Evolutionary conservation across 1,140 invertebrate species (phyloP).

Genomic region (Drosophila arizonae): DNA sequence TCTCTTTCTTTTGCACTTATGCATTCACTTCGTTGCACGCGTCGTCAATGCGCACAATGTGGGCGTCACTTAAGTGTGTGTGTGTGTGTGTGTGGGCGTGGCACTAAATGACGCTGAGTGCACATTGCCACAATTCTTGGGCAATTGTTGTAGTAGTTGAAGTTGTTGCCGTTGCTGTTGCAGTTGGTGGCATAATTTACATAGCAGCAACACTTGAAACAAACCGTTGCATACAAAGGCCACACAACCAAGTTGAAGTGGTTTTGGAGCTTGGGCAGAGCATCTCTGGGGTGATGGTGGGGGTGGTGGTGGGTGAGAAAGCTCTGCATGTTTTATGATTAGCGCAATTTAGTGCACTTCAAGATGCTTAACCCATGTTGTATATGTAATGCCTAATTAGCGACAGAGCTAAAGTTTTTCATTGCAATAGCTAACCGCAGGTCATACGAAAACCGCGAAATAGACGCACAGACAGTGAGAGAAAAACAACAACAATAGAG

Average conservation of each 20-base stretch:
- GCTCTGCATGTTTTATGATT: constrained; percentile 54
- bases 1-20: constrained; percentile 22
- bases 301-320: not conserved
- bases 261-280: not conserved
- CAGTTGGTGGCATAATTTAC: constrained; percentile 68
- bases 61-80: constrained; percentile 16
- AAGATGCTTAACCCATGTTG: constrained; percentile 48
- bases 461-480: constrained; percentile 17
- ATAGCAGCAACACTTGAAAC: constrained; percentile 64
- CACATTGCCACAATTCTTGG: constrained; percentile 73
- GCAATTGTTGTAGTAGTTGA: constrained; percentile 32
- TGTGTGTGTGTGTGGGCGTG: constrained; percentile 33
- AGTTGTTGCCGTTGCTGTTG: constrained; percentile 19
- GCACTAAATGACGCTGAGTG: constrained; percentile 72
- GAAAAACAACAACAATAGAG: not conserved
- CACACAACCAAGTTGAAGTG: constrained; percentile 14
- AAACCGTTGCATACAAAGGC: constrained; percentile 48
- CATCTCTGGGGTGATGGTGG: not conserved
- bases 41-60: constrained; percentile 52
- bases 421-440: constrained; percentile 68
- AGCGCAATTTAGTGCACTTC: constrained; percentile 62
- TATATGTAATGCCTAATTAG: constrained; percentile 72
- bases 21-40: constrained; percentile 52
- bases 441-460: constrained; percentile 45
- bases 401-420: constrained; percentile 61